These are phyloP conservation scores for Drosophila willistoni DNA, from an alignment of 1,140 invertebrate genomes.

Conservation along the genomic window DNA sequence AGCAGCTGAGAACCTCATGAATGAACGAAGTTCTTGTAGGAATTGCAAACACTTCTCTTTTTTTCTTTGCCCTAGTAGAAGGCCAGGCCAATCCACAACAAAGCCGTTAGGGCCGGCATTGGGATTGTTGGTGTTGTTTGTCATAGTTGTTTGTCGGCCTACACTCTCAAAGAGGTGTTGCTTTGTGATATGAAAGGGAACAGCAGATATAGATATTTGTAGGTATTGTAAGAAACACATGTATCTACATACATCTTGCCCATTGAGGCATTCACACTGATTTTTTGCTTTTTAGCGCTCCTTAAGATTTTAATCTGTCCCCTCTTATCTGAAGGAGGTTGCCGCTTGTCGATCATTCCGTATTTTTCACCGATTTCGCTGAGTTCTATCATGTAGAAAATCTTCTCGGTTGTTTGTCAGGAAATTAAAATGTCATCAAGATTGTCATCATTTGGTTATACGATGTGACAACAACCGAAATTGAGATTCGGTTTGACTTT, in stretches of 20 bases:
- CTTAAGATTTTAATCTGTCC: slow-evolving; percentile 74
- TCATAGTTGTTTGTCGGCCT: slow-evolving; percentile 35
- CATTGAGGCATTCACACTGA: slow-evolving; percentile 23
- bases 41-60: slow-evolving; percentile 33
- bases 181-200: slow-evolving; percentile 47
- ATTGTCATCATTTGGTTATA: slow-evolving; percentile 74
- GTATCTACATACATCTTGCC: slow-evolving; percentile 38
- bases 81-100: slow-evolving; percentile 35
- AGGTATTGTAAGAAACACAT: slow-evolving; percentile 48
- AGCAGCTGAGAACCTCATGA: slow-evolving; percentile 55
- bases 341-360: slow-evolving; percentile 54
- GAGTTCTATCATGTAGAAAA: slow-evolving; percentile 76
- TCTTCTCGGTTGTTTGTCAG: slow-evolving; percentile 62
- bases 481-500: slow-evolving; percentile 31
- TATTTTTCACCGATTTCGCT: background rate
- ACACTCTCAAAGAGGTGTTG: slow-evolving; percentile 70
- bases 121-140: slow-evolving; percentile 26
- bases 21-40: slow-evolving; percentile 63
- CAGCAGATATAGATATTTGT: slow-evolving; percentile 55
- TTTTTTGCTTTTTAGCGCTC: slow-evolving; percentile 73
- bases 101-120: slow-evolving; percentile 30
- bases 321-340: slow-evolving; percentile 38
- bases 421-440: slow-evolving; percentile 83
- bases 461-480: slow-evolving; percentile 69
- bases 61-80: slow-evolving; percentile 11